phyloP scores from a whole-genome alignment of 2,797 vertebrate species.

The Odontamblyopus rebecca region DNA sequence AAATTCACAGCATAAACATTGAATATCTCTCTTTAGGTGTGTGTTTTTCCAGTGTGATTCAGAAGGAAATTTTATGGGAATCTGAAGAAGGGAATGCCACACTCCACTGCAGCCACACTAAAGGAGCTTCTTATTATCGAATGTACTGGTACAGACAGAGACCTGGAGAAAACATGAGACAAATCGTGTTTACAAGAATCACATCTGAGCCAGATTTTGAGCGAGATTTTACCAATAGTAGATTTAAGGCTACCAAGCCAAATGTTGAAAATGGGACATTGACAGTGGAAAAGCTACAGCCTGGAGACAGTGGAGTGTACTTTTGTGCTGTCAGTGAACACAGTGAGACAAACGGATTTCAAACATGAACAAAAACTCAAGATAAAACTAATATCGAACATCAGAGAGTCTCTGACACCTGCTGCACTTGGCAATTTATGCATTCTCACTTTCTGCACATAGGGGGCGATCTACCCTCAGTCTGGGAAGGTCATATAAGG shows the following conservation, averaged over 20 bases:
- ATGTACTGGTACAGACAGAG: slow-evolving; percentile 60
- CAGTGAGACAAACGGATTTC: slow-evolving; percentile 33
- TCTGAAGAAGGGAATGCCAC: slow-evolving; percentile 1
- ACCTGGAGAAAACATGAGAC: slow-evolving; percentile 21
- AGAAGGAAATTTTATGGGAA: no score
- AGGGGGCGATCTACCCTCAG: no score
- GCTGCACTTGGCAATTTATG: no score
- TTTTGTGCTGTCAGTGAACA: slow-evolving; percentile 59
- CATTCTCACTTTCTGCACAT: no score
- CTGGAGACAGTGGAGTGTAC: slow-evolving; percentile 46
- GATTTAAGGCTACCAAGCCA: slow-evolving; percentile 32
- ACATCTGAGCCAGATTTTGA: slow-evolving; percentile 21
- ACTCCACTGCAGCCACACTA: slow-evolving; percentile 51
- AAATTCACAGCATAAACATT: no score
- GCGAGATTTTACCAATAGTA: not conserved
- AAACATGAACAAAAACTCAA: no score
- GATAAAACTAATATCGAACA: not conserved
- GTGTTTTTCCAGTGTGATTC: no score
- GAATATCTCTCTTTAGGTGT: no score
- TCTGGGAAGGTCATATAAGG: no score
- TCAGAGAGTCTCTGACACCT: no score
- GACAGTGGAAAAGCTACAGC: slow-evolving; percentile 27
- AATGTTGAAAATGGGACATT: slow-evolving; percentile 30
- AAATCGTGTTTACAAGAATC: not conserved
- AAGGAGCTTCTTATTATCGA: fast-evolving